Base-by-base conservation (phyloP, 2,888 invertebrate species). In the Idaea biselata region DNA sequence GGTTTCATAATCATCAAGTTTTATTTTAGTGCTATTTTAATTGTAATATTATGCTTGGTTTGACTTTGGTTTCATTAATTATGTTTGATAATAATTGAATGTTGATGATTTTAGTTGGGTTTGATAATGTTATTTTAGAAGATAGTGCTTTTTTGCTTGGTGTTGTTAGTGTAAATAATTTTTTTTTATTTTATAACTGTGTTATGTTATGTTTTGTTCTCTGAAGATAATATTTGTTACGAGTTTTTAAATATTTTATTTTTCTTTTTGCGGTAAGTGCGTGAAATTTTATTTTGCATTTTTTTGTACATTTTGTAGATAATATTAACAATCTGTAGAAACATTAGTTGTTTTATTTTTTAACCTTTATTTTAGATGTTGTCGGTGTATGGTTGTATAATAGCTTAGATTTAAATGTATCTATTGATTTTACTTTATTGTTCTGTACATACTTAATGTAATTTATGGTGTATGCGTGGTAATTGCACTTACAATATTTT, bases 301-400 rank as follows among this genome's bases (percentile, higher is more conserved):
- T 64, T 64, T 55, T 68, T 61, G 44, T 44, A 44, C 44, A 44
- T 44, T 44, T 44, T 44, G 44, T 44, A 44, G 44, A 44, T 66
- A 68, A 64, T 67, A 67, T 67, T 63, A 68, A 44, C 64, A 64
- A 60, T 61, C 33, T 62, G 57, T 17, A 32, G 60, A 61, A 60
- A 44, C 60, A 62, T 66, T 57, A 60, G 64, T 67, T 71, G 70
- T 68, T 67, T 68, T 65, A 68, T 72, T 73, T 67, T 69, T 65
- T 64, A 66, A 68, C 70, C 69, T 64, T 57, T 65, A 58, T 63
- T 66, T 64, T 44, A 44, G 5, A 32, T 58, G n/a, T 58, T 63
- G 63, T 63, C 65, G 72, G 72, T 72, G 68, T 66, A 63, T 71
- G 73, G 73, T 67, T 72, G 65, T 71, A 64, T 31, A 60, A 53